These are phyloP conservation scores for Charaxes varanes DNA, from an alignment of 1,140 invertebrate species.

Conservation along the genomic window DNA sequence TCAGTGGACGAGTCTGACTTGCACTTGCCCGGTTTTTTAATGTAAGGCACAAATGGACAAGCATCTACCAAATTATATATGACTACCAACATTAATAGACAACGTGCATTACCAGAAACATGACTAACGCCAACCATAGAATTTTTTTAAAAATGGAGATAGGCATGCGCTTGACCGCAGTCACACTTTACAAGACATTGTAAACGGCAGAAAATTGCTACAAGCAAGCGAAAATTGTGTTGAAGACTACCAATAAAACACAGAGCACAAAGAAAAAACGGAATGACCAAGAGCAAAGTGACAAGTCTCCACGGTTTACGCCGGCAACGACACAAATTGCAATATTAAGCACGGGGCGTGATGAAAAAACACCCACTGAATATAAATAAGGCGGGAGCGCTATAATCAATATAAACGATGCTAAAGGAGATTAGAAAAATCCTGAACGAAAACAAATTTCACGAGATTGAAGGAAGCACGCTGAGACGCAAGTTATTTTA, in stretches of 20 bases:
- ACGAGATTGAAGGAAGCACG: slow-evolving; percentile 40
- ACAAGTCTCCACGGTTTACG: slow-evolving; percentile 62
- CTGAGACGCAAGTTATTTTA: slow-evolving; percentile 20
- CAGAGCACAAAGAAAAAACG: slow-evolving; percentile 44
- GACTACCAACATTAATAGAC: too few relatives aligned
- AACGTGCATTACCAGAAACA: too few relatives aligned
- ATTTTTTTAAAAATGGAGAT: too few relatives aligned
- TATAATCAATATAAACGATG: slow-evolving; percentile 74
- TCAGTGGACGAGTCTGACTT: too few relatives aligned
- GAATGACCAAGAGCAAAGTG: slow-evolving; percentile 54
- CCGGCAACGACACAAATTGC: slow-evolving; percentile 71
- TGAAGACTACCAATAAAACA: slow-evolving; percentile 23
- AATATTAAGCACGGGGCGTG: slow-evolving; percentile 70
- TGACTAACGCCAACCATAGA: too few relatives aligned
- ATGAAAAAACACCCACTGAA: slow-evolving; percentile 74
- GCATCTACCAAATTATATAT: too few relatives aligned
- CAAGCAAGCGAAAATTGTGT: too few relatives aligned
- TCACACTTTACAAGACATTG: too few relatives aligned
- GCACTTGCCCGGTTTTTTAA: too few relatives aligned
- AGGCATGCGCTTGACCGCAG: too few relatives aligned
- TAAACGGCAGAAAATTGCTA: too few relatives aligned
- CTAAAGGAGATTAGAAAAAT: slow-evolving; percentile 72
- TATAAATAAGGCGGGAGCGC: slow-evolving; percentile 71
- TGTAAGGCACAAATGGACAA: too few relatives aligned
- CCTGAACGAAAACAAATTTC: slow-evolving; percentile 69